Evolutionary conservation across 2,888 invertebrate species (phyloP).

Genomic region (Drosophila siamana): DNA sequence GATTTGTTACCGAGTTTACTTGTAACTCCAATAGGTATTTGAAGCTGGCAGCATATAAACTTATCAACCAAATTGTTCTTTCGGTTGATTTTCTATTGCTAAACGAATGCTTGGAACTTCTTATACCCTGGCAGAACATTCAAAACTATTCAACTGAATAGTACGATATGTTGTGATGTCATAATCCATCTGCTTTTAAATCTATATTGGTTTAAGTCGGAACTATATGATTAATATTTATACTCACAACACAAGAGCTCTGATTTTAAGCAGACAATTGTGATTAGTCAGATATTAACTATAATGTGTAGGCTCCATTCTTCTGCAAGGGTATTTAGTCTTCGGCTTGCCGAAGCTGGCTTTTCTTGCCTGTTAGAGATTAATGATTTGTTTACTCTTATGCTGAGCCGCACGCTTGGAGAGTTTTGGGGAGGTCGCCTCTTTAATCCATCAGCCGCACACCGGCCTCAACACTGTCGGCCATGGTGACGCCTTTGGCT

Average conservation of each 20-base stretch:
- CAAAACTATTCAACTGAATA: background rate
- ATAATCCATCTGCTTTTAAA: too few relatives aligned
- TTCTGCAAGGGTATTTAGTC: background rate
- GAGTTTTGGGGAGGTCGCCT: background rate
- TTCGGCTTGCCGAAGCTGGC: background rate
- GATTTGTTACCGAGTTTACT: constrained; percentile 1
- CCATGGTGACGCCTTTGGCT: constrained; percentile 66
- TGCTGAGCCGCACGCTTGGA: background rate
- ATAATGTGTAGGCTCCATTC: background rate
- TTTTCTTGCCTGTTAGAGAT: background rate
- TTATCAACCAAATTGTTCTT: background rate
- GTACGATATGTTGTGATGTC: too few relatives aligned
- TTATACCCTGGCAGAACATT: background rate
- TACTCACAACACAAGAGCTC: background rate
- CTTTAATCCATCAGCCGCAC: constrained; percentile 63
- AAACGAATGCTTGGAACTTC: constrained; percentile 25
- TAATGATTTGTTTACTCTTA: background rate
- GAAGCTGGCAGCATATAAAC: constrained; percentile 38
- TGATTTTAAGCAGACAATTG: background rate
- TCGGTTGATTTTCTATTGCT: constrained; percentile 4
- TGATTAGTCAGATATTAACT: background rate
- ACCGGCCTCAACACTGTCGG: constrained; percentile 65
- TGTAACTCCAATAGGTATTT: constrained; percentile 2
- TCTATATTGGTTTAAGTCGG: too few relatives aligned
- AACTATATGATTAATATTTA: too few relatives aligned